A percentile compares a stretch with the other conserved stretches of the same genome.
Evolutionary conservation across 1,140 invertebrate genomes (phyloP).

Genomic region (Protaetia brevitarsis): DNA sequence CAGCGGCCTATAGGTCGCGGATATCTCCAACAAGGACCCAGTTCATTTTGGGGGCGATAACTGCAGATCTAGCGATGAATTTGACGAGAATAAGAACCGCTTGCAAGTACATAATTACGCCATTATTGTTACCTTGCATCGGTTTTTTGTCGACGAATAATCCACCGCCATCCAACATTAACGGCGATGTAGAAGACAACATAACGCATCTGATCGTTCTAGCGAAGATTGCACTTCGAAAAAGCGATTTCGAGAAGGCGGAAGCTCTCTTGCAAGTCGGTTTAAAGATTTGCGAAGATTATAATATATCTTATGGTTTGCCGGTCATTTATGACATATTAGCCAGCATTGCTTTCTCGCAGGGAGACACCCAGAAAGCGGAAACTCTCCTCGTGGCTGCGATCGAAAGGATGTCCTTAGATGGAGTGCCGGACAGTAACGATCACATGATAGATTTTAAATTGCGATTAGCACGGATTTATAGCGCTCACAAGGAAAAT

Average conservation of each 20-base stretch:
- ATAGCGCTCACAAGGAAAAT: conserved; percentile 40
- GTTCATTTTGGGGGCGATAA: not conserved
- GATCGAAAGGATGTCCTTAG: conserved; percentile 35
- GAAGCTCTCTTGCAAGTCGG: conserved; percentile 45
- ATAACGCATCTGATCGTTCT: conserved; percentile 42
- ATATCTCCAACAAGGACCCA: not conserved
- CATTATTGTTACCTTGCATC: not conserved
- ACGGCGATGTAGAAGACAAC: conserved; percentile 44
- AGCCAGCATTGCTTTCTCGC: conserved; percentile 41
- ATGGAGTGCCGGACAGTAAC: conserved; percentile 36
- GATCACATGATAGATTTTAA: conserved; percentile 45
- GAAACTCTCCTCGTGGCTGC: conserved; percentile 42
- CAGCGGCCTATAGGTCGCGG: not conserved
- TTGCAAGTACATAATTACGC: not conserved
- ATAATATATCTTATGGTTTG: conserved; percentile 37
- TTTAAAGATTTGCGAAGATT: conserved; percentile 44
- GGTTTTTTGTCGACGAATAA: not conserved
- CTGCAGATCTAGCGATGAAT: not conserved
- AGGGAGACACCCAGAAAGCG: conserved; percentile 41
- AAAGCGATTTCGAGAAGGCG: conserved; percentile 43
- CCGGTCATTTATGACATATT: conserved; percentile 45
- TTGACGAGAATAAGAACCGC: not conserved
- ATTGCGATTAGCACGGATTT: conserved; percentile 43
- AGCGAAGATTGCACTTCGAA: conserved; percentile 41
- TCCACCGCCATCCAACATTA: not conserved